These are phyloP conservation scores for Carassius gibelio DNA, from an alignment of 2,113 vertebrate species.

Conservation along the genomic window DNA sequence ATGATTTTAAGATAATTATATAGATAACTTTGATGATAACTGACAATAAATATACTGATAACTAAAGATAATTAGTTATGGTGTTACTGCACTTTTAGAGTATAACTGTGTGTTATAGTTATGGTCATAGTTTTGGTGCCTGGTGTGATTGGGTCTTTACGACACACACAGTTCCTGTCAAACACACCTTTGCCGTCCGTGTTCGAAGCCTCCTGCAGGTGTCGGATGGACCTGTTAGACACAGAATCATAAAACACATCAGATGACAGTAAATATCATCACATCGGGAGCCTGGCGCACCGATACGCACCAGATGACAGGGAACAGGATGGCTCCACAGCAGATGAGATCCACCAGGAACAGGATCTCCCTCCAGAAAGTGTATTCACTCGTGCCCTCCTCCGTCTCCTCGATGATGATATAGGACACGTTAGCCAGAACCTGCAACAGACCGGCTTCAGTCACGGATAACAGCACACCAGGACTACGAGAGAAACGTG, in stretches of 20 bases:
- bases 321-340: conserved; percentile 84
- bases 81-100: background rate
- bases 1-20: too few relatives aligned
- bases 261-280: background rate
- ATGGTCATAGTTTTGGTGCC: background rate
- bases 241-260: background rate
- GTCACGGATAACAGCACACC: background rate
- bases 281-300: background rate
- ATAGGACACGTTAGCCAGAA: conserved; percentile 84
- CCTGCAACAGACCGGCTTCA: conserved; percentile 62
- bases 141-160: background rate
- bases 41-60: background rate
- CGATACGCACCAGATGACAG: conserved; percentile 81
- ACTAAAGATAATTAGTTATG: too few relatives aligned
- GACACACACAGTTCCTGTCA: background rate
- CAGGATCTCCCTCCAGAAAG: conserved; percentile 83
- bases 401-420: conserved; percentile 82
- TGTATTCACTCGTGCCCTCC: conserved; percentile 81
- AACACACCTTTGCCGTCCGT: conserved; percentile 82
- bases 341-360: conserved; percentile 86
- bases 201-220: conserved; percentile 82
- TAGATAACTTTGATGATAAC: too few relatives aligned
- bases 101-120: background rate
- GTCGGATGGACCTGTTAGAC: conserved; percentile 81
- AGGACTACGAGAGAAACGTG: background rate